These are phyloP conservation scores for Laterallus jamaicensis DNA, from an alignment of 2,113 vertebrate genomes.

Conservation along the genomic window DNA sequence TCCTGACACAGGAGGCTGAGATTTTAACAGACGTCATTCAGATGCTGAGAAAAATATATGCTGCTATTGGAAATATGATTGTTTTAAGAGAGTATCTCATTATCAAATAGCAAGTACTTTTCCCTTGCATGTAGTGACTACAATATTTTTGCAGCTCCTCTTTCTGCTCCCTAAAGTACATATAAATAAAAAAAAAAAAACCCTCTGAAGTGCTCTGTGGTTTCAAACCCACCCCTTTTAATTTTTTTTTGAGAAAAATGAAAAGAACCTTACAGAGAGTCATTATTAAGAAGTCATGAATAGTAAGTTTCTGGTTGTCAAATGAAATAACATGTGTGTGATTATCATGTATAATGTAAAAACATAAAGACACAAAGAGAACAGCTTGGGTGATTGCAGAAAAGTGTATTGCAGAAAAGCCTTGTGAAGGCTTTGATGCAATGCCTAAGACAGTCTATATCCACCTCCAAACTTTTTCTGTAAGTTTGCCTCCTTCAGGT, in stretches of 20 bases:
- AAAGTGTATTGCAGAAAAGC: background rate
- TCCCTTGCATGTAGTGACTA: background rate
- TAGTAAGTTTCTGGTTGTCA: constrained; percentile 30
- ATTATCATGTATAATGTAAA: constrained; percentile 37
- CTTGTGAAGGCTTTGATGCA: constrained; percentile 2
- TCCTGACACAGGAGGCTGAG: background rate
- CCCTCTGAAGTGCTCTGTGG: background rate
- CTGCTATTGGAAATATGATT: background rate
- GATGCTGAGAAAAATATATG: background rate
- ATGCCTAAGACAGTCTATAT: background rate
- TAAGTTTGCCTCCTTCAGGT: background rate
- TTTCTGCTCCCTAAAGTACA: background rate
- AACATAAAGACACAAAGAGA: constrained; percentile 16
- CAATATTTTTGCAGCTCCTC: background rate
- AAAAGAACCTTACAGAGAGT: constrained; percentile 16
- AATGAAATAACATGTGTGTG: constrained; percentile 25
- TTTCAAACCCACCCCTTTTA: background rate
- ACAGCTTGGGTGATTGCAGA: background rate
- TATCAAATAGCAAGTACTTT: background rate
- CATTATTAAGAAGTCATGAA: constrained; percentile 26
- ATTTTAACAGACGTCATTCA: background rate
- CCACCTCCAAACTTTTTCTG: background rate
- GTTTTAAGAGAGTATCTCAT: background rate
- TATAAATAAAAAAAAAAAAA: background rate
- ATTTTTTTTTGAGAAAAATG: constrained; percentile 16